Evolutionary conservation across 2,797 vertebrate genomes (phyloP).

Genomic region (Acanthurus lineatus): DNA sequence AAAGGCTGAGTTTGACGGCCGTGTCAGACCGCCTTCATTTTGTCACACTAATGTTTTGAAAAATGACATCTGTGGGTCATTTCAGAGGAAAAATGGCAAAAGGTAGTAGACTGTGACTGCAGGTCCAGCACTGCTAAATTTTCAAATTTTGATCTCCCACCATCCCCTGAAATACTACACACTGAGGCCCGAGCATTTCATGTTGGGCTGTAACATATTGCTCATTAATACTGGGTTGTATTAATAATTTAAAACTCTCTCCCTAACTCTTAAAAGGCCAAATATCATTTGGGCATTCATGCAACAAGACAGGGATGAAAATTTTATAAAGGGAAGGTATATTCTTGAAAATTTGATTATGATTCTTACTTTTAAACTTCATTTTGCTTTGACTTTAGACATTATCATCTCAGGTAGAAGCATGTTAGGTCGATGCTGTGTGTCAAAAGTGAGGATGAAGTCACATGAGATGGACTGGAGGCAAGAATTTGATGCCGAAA

Average conservation of each 20-base stretch:
- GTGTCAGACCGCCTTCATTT: conserved; percentile 67
- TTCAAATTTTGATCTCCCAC: conserved; percentile 22
- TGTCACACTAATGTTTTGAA: conserved; percentile 66
- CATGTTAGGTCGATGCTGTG: too few species aligned
- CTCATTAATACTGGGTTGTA: conserved; percentile 33
- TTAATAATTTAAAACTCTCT: conserved; percentile 48
- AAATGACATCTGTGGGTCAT: conserved; percentile 69
- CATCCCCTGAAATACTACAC: conserved; percentile 3
- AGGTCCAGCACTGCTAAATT: conserved; percentile 17
- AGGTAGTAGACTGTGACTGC: conserved; percentile 64
- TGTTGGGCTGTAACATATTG: conserved; percentile 25
- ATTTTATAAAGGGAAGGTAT: not conserved
- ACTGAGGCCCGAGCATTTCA: not conserved
- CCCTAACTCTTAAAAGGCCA: conserved; percentile 15
- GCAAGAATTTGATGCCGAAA: too few species aligned
- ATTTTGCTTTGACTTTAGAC: too few species aligned
- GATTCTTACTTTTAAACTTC: too few species aligned
- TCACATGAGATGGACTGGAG: too few species aligned
- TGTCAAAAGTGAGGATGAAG: too few species aligned
- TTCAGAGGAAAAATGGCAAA: conserved; percentile 60
- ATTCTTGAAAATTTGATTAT: not conserved
- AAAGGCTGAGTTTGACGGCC: conserved; percentile 66
- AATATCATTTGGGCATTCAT: conserved; percentile 29
- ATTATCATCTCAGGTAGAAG: too few species aligned
- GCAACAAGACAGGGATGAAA: conserved; percentile 20